Conservation (phyloP, 2,797 vertebrate species). For the Poecilia wingei region DNA sequence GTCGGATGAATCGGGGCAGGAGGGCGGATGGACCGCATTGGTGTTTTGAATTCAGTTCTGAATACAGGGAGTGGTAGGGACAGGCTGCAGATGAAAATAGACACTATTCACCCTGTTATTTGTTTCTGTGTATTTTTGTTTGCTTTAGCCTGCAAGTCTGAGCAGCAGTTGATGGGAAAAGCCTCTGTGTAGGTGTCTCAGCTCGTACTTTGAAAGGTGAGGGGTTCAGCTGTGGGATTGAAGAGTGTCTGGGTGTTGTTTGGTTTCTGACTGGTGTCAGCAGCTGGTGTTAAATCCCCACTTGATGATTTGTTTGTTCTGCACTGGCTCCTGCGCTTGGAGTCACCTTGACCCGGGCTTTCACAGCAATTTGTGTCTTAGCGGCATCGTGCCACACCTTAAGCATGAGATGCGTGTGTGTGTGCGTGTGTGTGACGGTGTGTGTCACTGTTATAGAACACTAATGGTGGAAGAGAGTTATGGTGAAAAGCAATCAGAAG, state of each 20-base stretch:
- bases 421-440: constrained; percentile 10
- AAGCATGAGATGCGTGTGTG: constrained; percentile 16
- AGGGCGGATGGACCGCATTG: neutral
- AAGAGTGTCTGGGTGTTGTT: constrained; percentile 35
- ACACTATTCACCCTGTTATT: constrained; percentile 31
- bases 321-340: constrained; percentile 19
- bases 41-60: constrained; percentile 21
- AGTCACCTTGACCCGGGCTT: constrained; percentile 67
- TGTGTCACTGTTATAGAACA: constrained; percentile 14
- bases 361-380: constrained; percentile 40
- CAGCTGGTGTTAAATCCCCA: constrained; percentile 35
- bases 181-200: constrained; percentile 25
- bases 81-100: neutral
- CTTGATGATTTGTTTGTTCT: constrained; percentile 39
- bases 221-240: constrained; percentile 50
- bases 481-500: constrained; percentile 23
- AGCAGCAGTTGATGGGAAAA: constrained; percentile 27
- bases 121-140: constrained; percentile 36
- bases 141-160: constrained; percentile 37
- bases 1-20: constrained; percentile 36
- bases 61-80: constrained; percentile 40
- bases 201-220: constrained; percentile 51
- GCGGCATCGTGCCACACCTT: constrained; percentile 58
- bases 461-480: constrained; percentile 12
- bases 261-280: constrained; percentile 40